A percentile compares a stretch with the other conserved stretches of the same genome.
Conservation (phyloP, 2,113 vertebrate species). For the Eonycteris spelaea region DNA sequence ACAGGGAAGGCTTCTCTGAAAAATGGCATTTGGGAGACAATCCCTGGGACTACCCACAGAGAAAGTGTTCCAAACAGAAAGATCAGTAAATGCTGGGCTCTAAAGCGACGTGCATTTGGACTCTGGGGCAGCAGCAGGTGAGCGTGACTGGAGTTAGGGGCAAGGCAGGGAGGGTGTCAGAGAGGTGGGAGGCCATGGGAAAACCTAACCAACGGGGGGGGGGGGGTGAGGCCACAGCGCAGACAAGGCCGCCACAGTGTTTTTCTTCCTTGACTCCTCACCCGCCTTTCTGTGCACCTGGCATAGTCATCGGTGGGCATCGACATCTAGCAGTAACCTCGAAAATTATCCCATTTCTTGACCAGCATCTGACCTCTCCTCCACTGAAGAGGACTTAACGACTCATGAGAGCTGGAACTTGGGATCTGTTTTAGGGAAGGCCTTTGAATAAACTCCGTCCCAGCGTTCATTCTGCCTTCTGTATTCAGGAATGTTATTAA, state of each 20-base stretch:
- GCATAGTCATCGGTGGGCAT: no score
- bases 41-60: not conserved
- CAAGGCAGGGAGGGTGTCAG: rapidly evolving
- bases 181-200: not conserved
- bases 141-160: rapidly evolving
- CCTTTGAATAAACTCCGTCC: not conserved
- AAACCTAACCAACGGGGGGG: not conserved
- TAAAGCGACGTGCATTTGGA: rapidly evolving
- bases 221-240: not conserved
- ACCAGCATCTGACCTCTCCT: not conserved
- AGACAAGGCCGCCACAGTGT: rapidly evolving
- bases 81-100: rapidly evolving
- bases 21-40: not conserved
- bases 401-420: not conserved
- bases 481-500: not conserved
- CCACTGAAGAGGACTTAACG: not conserved
- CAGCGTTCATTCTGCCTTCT: not conserved
- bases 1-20: not conserved
- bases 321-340: not conserved
- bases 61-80: not conserved
- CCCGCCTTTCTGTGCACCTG: not conserved
- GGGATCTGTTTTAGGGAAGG: not conserved
- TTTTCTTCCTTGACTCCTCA: not conserved
- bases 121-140: not conserved
- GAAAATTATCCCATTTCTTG: not conserved